Conservation (phyloP, 2,888 invertebrate genomes). For the Drosophila sordidapex region DNA sequence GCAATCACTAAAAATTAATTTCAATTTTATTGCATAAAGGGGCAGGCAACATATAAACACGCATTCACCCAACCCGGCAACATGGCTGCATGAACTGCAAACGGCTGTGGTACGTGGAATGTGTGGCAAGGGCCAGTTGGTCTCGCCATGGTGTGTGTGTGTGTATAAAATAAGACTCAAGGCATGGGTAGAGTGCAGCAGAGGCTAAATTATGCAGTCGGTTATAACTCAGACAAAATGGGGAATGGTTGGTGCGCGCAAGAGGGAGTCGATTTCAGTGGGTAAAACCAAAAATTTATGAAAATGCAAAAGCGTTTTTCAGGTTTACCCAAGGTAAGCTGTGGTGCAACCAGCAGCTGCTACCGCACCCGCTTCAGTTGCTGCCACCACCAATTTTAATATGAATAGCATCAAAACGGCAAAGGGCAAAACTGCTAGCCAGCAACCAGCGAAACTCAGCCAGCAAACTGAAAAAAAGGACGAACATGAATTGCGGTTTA, state of each 20-base stretch:
- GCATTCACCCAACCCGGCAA: conserved; percentile 13
- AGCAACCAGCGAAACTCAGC: conserved; percentile 19
- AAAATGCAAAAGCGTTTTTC: conserved; percentile 80
- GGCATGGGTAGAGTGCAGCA: conserved; percentile 38
- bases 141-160: background rate
- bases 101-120: conserved; percentile 39
- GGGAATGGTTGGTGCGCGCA: background rate
- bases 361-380: conserved; percentile 13
- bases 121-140: conserved; percentile 9
- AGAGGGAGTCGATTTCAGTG: conserved; percentile 29
- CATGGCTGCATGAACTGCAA: conserved; percentile 45
- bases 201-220: conserved; percentile 58
- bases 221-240: conserved; percentile 23
- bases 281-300: conserved; percentile 69
- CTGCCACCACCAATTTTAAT: conserved; percentile 63
- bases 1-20: conserved; percentile 81
- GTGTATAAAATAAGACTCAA: conserved; percentile 45
- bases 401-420: conserved; percentile 64
- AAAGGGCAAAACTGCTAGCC: conserved; percentile 64
- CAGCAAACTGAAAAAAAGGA: conserved; percentile 38
- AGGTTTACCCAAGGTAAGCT: conserved; percentile 78
- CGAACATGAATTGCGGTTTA: conserved; percentile 76
- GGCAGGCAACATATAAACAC: conserved; percentile 6
- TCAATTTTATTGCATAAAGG: conserved; percentile 74
- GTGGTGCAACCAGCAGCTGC: conserved; percentile 56